These are phyloP conservation scores for Tolypeutes matacus DNA, from an alignment of 2,797 vertebrate species.

Conservation along the genomic window DNA sequence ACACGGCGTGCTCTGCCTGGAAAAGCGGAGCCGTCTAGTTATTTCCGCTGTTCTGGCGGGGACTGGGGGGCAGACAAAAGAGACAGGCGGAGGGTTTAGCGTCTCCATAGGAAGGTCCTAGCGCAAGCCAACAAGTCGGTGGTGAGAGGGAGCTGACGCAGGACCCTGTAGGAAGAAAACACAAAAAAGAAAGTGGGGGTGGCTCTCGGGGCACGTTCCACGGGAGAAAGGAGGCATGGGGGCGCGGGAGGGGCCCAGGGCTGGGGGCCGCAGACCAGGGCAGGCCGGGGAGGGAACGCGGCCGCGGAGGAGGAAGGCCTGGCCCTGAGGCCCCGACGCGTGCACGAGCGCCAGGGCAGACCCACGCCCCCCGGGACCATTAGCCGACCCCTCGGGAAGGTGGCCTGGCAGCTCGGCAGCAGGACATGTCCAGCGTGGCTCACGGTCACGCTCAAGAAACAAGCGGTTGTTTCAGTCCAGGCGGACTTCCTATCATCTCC, in stretches of 20 bases:
- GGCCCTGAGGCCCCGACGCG: not conserved
- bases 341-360: rapidly evolving
- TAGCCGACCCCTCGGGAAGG: rapidly evolving
- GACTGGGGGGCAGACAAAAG: rapidly evolving
- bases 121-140: rapidly evolving
- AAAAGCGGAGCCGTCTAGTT: rapidly evolving
- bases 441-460: too few relatives aligned
- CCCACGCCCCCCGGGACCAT: rapidly evolving
- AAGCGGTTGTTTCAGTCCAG: rapidly evolving
- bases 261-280: not conserved
- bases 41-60: rapidly evolving
- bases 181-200: rapidly evolving
- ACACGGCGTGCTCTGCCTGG: not conserved
- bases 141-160: rapidly evolving
- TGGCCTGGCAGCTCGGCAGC: not conserved
- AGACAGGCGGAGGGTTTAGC: rapidly evolving
- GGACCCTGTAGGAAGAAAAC: not conserved
- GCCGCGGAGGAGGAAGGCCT: rapidly evolving
- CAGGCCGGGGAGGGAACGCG: rapidly evolving
- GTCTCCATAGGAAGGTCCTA: rapidly evolving
- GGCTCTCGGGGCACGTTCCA: rapidly evolving
- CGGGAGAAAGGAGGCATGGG: rapidly evolving
- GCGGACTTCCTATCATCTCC: rapidly evolving
- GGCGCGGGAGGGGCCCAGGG: rapidly evolving
- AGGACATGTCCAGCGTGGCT: not conserved